Base-by-base conservation (phyloP, 2,888 invertebrate species). In the Hetaerina titia region DNA sequence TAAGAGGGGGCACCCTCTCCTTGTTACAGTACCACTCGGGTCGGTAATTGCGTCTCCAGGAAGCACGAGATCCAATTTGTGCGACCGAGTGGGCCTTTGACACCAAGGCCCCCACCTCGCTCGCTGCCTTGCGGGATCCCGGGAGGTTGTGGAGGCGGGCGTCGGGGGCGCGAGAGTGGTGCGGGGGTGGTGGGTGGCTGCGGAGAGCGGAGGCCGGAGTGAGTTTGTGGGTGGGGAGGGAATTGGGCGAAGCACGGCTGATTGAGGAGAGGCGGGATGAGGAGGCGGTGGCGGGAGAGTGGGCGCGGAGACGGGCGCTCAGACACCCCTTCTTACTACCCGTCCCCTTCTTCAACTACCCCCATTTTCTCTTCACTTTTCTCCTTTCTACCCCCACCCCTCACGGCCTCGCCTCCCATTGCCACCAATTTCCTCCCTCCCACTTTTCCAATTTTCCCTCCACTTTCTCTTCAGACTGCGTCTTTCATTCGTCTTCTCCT, bases 61-160 rank as follows among this genome's bases (percentile, higher is more conserved):
- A 92, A 92, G 92, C 92, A 92, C 92, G 69, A 92, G 92, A 92
- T 92, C 92, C 92, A 92, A 92, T 92, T 92, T 92, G 92, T 92
- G 92, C 92, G 92, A 92, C 74, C 92, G 92, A 92, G 92, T 92
- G 92, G 92, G 69, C 92, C 92, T 92, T 92, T 92, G 92, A 92
- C 92, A 64, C 90, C 90, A 64, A 64, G 90, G 92, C 69, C 69
- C 57, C 63, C 22, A 57, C 58, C 89, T 89, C 89, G n/a, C 89
- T 57, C 13, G 19, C 57, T 57, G 57, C 25, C 58, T 90, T 22
- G 15, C 57, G 69, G 90, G 25, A 90, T n/a, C 58, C 63, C 19
- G 56, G 88, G 56, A 56, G 88, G 56, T 11, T 15, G 15, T 7
- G 69, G 22, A n/a, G 69, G 6, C 22, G 69, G 69, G n/a, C 6